These are phyloP conservation scores for Cataglyphis rosenhaueri DNA, from an alignment of 2,888 invertebrate species.

Conservation along the genomic window DNA sequence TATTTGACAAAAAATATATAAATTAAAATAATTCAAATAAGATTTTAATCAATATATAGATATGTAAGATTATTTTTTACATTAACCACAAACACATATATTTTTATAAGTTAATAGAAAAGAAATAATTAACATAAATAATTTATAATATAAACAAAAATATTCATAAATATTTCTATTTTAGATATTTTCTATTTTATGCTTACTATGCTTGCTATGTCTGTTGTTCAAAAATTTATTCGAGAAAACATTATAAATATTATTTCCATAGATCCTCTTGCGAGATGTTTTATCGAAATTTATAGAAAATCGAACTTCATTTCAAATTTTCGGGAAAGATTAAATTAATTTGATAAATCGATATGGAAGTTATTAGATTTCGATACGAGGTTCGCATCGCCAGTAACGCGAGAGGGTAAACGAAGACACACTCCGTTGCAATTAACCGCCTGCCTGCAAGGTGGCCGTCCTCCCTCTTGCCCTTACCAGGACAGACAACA, in stretches of 20 bases:
- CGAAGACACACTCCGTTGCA: slow-evolving; percentile 9
- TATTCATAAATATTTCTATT: background rate
- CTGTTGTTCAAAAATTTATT: background rate
- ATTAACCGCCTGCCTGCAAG: slow-evolving; percentile 15
- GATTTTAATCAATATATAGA: background rate
- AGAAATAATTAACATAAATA: background rate
- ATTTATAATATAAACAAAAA: background rate
- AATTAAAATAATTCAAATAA: background rate
- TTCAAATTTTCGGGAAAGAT: background rate
- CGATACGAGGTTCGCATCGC: background rate
- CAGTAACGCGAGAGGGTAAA: background rate
- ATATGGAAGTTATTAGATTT: background rate
- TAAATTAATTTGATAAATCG: background rate
- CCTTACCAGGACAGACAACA: slow-evolving; percentile 8
- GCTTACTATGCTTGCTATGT: background rate
- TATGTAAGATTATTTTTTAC: background rate
- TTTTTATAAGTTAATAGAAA: background rate
- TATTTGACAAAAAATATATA: background rate
- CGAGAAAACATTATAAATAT: background rate
- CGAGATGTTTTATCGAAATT: background rate
- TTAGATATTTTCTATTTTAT: background rate
- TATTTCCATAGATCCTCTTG: background rate
- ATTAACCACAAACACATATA: background rate
- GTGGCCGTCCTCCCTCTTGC: background rate
- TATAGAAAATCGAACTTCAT: background rate